A percentile compares a stretch with the other conserved stretches of the same genome.
phyloP scores from a whole-genome alignment of 2,113 vertebrate species.

The Megaceryle torquata region DNA sequence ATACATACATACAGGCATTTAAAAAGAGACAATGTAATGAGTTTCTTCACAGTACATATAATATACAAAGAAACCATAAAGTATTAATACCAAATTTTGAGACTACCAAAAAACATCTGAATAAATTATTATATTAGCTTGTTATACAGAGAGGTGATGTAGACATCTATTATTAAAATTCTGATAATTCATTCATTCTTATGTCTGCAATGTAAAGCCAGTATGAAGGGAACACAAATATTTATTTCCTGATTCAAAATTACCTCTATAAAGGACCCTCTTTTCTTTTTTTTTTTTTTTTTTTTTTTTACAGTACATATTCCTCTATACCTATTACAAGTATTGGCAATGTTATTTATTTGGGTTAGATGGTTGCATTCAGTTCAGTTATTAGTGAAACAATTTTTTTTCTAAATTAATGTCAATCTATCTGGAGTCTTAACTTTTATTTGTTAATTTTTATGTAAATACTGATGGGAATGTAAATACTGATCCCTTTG shows the following conservation, averaged over 20 bases:
- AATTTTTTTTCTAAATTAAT: background rate
- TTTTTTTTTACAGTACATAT: background rate
- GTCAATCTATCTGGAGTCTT: background rate
- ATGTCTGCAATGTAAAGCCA: background rate
- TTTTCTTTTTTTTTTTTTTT: background rate
- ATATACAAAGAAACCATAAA: background rate
- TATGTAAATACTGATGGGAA: background rate
- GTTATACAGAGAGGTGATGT: background rate
- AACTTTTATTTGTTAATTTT: background rate
- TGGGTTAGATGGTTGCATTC: background rate
- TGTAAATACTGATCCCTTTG: background rate
- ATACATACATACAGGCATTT: background rate
- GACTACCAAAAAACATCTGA: background rate
- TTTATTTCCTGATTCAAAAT: background rate
- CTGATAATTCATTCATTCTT: background rate
- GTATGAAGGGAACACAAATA: background rate
- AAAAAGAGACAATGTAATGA: background rate
- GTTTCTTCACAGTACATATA: background rate
- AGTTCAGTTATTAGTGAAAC: background rate
- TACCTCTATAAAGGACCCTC: background rate
- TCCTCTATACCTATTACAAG: background rate
- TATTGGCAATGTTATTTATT: background rate
- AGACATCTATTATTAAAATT: background rate
- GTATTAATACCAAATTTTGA: background rate
- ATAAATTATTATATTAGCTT: background rate